Evolutionary conservation across 2,113 vertebrate genomes (phyloP).

Genomic region (Lycaon pictus): DNA sequence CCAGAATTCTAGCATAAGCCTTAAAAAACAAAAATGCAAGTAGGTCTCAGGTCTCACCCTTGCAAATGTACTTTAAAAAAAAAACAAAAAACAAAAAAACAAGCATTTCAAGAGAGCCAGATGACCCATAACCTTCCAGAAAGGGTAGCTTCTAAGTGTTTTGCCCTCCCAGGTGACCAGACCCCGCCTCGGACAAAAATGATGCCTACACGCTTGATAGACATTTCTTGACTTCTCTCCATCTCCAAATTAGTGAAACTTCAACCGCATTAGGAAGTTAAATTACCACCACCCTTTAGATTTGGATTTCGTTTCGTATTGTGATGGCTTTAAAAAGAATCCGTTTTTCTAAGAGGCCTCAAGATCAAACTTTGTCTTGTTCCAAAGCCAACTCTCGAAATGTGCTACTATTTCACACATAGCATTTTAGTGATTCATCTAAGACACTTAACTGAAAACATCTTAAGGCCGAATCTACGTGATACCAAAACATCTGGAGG

Average conservation of each 20-base stretch:
- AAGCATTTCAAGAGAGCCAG: background rate
- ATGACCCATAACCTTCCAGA: background rate
- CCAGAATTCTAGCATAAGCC: constrained; percentile 23
- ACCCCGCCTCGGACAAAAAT: background rate
- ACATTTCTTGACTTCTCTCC: background rate
- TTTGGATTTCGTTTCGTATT: constrained; percentile 54
- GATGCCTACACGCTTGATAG: background rate
- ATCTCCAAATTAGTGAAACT: constrained; percentile 15
- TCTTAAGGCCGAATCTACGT: constrained; percentile 64
- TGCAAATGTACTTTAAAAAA: background rate
- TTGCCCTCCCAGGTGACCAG: background rate
- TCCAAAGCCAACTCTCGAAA: constrained; percentile 69
- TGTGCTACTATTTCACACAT: constrained; percentile 80
- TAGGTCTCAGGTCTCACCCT: constrained; percentile 24
- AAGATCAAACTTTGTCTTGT: constrained; percentile 71
- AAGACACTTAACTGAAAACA: constrained; percentile 78
- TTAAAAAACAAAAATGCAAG: background rate
- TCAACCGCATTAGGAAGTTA: constrained; percentile 22
- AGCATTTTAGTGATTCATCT: constrained; percentile 79
- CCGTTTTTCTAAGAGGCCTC: constrained; percentile 64
- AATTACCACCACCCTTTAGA: background rate
- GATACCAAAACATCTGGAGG: constrained; percentile 67
- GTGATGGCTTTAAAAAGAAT: constrained; percentile 53
- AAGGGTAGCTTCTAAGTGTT: background rate
- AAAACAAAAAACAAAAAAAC: background rate